Evolutionary conservation across 1,140 invertebrate genomes (phyloP).

Genomic region (Trachymyrmex cornetzi): DNA sequence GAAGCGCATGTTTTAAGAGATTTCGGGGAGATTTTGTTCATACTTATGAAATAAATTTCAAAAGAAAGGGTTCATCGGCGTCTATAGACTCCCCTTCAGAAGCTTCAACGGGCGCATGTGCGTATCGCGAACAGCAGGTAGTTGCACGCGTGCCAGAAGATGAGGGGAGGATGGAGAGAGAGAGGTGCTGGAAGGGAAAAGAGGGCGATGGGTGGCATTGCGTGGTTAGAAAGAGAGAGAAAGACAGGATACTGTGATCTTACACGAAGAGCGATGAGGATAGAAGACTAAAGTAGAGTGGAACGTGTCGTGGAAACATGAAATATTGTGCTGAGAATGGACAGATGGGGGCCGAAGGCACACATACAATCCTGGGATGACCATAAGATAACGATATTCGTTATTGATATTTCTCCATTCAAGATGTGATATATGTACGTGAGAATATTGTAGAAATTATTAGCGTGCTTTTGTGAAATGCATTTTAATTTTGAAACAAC

Average conservation of each 20-base stretch:
- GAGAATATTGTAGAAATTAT: background rate
- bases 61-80: background rate
- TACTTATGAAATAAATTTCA: background rate
- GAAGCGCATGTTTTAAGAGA: background rate
- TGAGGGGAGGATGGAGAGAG: background rate
- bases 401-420: background rate
- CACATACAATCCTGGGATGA: background rate
- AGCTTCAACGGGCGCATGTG: background rate
- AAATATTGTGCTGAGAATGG: background rate
- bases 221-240: background rate
- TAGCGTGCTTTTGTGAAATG: background rate
- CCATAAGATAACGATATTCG: slow-evolving; percentile 26
- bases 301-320: background rate
- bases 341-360: background rate
- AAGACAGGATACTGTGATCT: background rate
- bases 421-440: background rate
- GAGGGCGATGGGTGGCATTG: background rate
- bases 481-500: background rate
- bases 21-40: background rate
- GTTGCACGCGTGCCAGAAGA: background rate
- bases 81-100: background rate
- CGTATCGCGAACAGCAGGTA: slow-evolving; percentile 22
- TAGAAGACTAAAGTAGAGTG: background rate
- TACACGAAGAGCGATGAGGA: slow-evolving; percentile 13
- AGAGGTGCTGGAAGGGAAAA: background rate